phyloP scores from a whole-genome alignment of 1,140 invertebrate genomes.

The Hyposmocoma kahamanoa region DNA sequence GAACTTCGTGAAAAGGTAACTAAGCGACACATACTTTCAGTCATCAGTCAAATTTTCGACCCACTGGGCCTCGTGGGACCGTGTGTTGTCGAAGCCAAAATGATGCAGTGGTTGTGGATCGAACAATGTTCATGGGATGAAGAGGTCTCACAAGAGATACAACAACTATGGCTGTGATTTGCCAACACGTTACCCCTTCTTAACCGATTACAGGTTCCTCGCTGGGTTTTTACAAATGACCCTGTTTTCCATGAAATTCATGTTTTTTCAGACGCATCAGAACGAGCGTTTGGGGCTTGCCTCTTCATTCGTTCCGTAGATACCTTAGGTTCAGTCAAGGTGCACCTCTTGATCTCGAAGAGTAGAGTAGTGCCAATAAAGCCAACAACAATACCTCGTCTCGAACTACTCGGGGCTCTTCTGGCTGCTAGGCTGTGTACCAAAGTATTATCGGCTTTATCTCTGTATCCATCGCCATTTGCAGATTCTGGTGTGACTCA shows the following conservation, averaged over 20 bases:
- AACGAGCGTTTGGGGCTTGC: slow-evolving; percentile 20
- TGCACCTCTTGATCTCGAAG: slow-evolving; percentile 17
- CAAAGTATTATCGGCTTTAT: neutral
- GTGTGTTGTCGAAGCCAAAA: slow-evolving; percentile 30
- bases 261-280: slow-evolving; percentile 17
- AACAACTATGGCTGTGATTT: slow-evolving; percentile 12
- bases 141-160: slow-evolving; percentile 2
- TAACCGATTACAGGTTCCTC: slow-evolving; percentile 14
- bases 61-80: slow-evolving; percentile 35
- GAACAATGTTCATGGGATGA: slow-evolving; percentile 14
- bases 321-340: neutral
- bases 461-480: neutral
- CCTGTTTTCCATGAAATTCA: slow-evolving; percentile 11
- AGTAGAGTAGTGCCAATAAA: slow-evolving; percentile 12
- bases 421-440: slow-evolving; percentile 5
- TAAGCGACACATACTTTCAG: slow-evolving; percentile 31
- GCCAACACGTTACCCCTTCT: slow-evolving; percentile 8
- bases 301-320: slow-evolving; percentile 15
- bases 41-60: slow-evolving; percentile 28
- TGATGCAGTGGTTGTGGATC: slow-evolving; percentile 17
- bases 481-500: neutral
- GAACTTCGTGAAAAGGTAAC: slow-evolving; percentile 22
- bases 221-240: slow-evolving; percentile 9
- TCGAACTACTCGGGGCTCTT: slow-evolving; percentile 4
- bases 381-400: slow-evolving; percentile 8